phyloP scores from a whole-genome alignment of 2,797 vertebrate genomes.

The Brachyalestes nurse region DNA sequence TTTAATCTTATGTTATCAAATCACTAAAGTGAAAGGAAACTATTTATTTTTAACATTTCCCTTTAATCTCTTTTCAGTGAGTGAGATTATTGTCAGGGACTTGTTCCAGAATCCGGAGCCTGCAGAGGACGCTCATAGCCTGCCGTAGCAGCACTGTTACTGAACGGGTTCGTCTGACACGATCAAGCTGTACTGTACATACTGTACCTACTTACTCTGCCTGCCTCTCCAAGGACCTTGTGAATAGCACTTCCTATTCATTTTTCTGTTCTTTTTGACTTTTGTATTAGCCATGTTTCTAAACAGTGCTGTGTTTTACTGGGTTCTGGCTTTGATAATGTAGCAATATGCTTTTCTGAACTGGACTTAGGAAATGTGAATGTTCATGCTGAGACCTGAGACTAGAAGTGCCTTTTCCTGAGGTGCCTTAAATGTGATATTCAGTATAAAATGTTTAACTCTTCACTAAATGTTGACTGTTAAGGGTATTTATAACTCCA shows the following conservation, averaged over 20 bases:
- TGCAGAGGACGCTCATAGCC: conserved; percentile 61
- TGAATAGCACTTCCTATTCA: background rate
- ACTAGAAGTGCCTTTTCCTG: conserved; percentile 38
- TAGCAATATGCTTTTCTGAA: background rate
- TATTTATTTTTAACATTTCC: background rate
- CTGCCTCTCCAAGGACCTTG: conserved; percentile 14
- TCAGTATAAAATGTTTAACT: conserved; percentile 5
- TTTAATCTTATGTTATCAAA: background rate
- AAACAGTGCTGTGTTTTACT: conserved; percentile 2
- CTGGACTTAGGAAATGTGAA: conserved; percentile 43
- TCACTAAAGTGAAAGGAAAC: background rate
- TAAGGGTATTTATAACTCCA: conserved; percentile 25
- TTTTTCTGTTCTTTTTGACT: no score
- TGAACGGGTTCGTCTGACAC: background rate
- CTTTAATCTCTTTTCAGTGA: conserved; percentile 78
- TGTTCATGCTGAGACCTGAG: conserved; percentile 28
- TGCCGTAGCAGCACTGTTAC: conserved; percentile 52
- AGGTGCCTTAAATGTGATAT: conserved; percentile 24
- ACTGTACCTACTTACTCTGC: background rate
- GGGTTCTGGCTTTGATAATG: background rate
- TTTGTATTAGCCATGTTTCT: conserved; percentile 3
- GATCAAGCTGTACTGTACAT: conserved; percentile 21
- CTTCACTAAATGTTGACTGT: conserved; percentile 41
- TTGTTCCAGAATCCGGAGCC: conserved; percentile 84
- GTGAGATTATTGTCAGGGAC: conserved; percentile 95